phyloP scores from a whole-genome alignment of 92 coral and sea anemone species.

The Epizoanthus scotinus region DNA sequence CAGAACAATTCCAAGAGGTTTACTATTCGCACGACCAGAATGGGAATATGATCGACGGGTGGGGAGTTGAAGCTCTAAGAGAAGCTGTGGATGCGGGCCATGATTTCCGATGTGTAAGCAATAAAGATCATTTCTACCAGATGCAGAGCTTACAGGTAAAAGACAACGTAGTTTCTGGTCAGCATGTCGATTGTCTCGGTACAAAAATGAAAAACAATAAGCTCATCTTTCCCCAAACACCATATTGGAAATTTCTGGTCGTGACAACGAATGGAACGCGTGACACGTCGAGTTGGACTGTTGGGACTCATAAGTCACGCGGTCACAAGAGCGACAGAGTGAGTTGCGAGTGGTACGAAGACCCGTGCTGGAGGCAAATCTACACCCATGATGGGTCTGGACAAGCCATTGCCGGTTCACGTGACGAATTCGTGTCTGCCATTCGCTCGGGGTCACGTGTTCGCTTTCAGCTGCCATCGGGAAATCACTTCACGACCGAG shows the following conservation, averaged over 20 bases:
- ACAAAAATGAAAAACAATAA: constrained; percentile 24
- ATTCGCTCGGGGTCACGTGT: constrained; percentile 47
- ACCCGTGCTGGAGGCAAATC: constrained; percentile 47
- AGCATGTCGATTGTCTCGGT: constrained; percentile 33
- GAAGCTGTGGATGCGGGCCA: constrained; percentile 24
- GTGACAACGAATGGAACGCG: constrained; percentile 47
- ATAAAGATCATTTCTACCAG: constrained; percentile 14
- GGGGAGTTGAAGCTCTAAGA: constrained; percentile 21
- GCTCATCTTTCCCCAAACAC: constrained; percentile 22
- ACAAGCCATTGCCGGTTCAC: constrained; percentile 28
- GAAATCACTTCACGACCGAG: constrained; percentile 43
- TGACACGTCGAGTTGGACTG: constrained; percentile 51
- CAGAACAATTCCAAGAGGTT: constrained; percentile 22
- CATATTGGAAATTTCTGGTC: constrained; percentile 42
- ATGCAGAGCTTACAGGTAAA: constrained; percentile 29
- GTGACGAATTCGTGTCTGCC: constrained; percentile 35
- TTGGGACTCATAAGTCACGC: constrained; percentile 49
- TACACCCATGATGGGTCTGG: constrained; percentile 37
- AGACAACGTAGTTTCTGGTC: constrained; percentile 39
- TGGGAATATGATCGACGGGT: constrained; percentile 33
- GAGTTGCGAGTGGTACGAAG: constrained; percentile 43
- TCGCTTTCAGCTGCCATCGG: constrained; percentile 36
- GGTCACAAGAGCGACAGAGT: constrained; percentile 41
- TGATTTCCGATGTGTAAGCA: constrained; percentile 30
- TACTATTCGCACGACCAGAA: constrained; percentile 35